Evolutionary conservation across 2,888 invertebrate species (phyloP).

Genomic region (Xylocampa areola): DNA sequence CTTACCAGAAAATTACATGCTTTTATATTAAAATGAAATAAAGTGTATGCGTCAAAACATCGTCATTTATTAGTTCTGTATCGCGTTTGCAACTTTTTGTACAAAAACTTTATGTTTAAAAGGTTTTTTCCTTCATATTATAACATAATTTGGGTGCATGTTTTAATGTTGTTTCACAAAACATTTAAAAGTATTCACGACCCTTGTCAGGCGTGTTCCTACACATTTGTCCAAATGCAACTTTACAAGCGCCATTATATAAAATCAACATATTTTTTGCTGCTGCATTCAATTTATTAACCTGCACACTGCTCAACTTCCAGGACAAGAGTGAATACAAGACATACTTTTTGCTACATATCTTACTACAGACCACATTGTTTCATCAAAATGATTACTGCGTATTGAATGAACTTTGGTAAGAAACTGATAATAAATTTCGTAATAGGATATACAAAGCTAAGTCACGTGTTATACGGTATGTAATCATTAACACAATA

Average conservation of each 20-base stretch:
- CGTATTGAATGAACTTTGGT: slow-evolving; percentile 2
- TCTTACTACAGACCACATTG: slow-evolving; percentile 17
- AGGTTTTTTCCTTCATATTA: slow-evolving; percentile 51
- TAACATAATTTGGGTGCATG: slow-evolving; percentile 71
- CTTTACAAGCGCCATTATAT: slow-evolving; percentile 65
- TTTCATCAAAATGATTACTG: slow-evolving; percentile 16
- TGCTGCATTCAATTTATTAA: slow-evolving; percentile 45
- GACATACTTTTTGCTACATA: slow-evolving; percentile 28
- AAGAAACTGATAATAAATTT: slow-evolving; percentile 20
- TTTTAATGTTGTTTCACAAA: slow-evolving; percentile 73
- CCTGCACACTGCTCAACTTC: slow-evolving; percentile 44
- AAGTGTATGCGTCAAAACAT: slow-evolving; percentile 27
- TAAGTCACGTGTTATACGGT: slow-evolving; percentile 27
- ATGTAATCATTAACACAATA: slow-evolving; percentile 36
- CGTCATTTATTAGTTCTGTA: slow-evolving; percentile 27
- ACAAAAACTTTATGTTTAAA: slow-evolving; percentile 40
- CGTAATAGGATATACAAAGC: slow-evolving; percentile 6
- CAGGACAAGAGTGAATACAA: slow-evolving; percentile 24
- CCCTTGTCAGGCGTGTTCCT: slow-evolving; percentile 70
- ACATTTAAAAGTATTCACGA: slow-evolving; percentile 69
- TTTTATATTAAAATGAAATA: slow-evolving; percentile 14
- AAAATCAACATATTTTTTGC: slow-evolving; percentile 59
- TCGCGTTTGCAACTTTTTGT: slow-evolving; percentile 36
- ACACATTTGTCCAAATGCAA: slow-evolving; percentile 67
- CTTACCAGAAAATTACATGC: slow-evolving; percentile 3